A percentile compares a stretch with the other conserved stretches of the same genome.
Evolutionary conservation across 2,797 vertebrate species (phyloP).

Genomic region (Psittacula echo): DNA sequence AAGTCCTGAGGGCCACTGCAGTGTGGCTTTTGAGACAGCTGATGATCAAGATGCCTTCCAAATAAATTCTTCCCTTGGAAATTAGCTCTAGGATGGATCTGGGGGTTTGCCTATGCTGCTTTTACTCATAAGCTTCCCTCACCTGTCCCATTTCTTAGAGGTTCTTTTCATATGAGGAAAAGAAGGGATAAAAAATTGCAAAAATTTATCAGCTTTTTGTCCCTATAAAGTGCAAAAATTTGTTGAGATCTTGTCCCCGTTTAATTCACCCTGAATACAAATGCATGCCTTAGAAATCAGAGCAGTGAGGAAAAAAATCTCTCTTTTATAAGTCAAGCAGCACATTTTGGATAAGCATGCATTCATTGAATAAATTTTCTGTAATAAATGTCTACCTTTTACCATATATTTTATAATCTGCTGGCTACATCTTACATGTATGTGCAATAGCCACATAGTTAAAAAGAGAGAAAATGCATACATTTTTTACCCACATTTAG

Average conservation of each 20-base stretch:
- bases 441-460: background rate
- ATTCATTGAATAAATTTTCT: background rate
- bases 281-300: background rate
- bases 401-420: background rate
- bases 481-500: conserved; percentile 14
- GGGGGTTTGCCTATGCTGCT: background rate
- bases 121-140: background rate
- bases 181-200: background rate
- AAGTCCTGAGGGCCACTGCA: background rate
- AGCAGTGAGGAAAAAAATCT: background rate
- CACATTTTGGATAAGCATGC: background rate
- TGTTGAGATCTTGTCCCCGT: background rate
- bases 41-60: background rate
- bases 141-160: background rate
- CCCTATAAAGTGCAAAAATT: background rate
- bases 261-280: background rate
- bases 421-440: background rate
- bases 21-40: background rate
- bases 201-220: background rate
- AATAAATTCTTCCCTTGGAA: background rate
- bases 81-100: background rate
- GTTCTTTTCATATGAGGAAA: rapidly evolving
- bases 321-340: background rate
- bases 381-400: background rate
- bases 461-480: conserved; percentile 24